Conservation (phyloP, 2,113 vertebrate species). For the Otis tarda region DNA sequence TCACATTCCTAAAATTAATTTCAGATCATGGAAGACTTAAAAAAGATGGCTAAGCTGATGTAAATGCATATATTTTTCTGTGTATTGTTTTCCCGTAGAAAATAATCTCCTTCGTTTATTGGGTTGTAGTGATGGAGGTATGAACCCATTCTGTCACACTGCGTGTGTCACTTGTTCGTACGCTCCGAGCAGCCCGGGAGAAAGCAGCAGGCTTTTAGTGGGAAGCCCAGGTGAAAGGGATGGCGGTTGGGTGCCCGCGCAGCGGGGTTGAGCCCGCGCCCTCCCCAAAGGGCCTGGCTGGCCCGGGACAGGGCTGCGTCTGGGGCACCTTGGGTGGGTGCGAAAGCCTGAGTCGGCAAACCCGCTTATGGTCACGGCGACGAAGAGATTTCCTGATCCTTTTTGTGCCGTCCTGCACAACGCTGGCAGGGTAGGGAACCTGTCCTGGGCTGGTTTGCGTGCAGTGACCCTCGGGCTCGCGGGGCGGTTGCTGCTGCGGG, state of each 20-base stretch:
- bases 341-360: neutral
- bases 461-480: no score
- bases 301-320: neutral
- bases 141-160: conserved; percentile 64
- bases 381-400: neutral
- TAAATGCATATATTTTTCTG: neutral
- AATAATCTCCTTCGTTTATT: conserved; percentile 14
- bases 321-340: neutral
- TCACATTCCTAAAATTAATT: neutral
- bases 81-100: neutral
- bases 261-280: neutral
- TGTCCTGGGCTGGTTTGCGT: no score
- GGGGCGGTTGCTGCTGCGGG: no score
- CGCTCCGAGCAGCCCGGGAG: conserved; percentile 39
- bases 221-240: conserved; percentile 59
- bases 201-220: conserved; percentile 36
- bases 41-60: neutral
- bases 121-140: conserved; percentile 27
- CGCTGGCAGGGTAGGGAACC: no score
- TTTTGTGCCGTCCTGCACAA: neutral
- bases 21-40: neutral
- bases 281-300: neutral
- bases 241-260: conserved; percentile 37
- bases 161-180: conserved; percentile 17
- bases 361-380: accelerated